Conservation (phyloP, 2,888 invertebrate species). For the Tromatobia lineatoria region DNA sequence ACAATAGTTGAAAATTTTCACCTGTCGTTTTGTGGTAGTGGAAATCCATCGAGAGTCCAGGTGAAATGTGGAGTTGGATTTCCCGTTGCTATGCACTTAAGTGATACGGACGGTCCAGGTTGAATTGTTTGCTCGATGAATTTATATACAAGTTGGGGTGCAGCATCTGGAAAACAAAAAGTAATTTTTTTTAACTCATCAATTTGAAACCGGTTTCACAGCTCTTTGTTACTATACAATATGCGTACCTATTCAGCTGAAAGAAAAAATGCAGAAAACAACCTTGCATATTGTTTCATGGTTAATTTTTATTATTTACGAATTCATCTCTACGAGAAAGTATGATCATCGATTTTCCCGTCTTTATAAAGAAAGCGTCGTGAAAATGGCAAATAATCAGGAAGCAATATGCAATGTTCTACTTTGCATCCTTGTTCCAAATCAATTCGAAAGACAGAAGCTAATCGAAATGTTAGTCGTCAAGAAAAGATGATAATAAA, state of each 20-base stretch:
- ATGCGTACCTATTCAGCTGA: neutral
- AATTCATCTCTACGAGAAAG: too few relatives aligned
- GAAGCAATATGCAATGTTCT: too few relatives aligned
- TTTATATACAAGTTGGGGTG: constrained; percentile 95
- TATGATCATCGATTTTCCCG: too few relatives aligned
- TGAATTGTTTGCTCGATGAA: constrained; percentile 97
- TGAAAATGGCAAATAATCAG: too few relatives aligned
- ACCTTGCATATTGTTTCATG: too few relatives aligned
- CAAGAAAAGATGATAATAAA: too few relatives aligned
- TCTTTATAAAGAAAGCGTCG: too few relatives aligned
- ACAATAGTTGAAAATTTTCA: constrained; percentile 75
- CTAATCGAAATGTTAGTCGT: too few relatives aligned
- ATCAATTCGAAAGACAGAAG: too few relatives aligned
- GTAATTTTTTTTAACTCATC: neutral
- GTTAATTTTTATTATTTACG: too few relatives aligned
- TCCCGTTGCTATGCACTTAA: constrained; percentile 97
- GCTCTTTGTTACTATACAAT: neutral
- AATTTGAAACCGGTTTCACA: too few relatives aligned
- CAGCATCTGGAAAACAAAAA: constrained; percentile 89
- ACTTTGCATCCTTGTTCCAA: too few relatives aligned
- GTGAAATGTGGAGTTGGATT: constrained; percentile 97
- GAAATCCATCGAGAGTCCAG: constrained; percentile 96
- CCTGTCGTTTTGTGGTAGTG: constrained; percentile 92
- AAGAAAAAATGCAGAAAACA: neutral
- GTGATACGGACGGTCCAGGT: constrained; percentile 95